Evolutionary conservation across 2,888 invertebrate species (phyloP), one percentile per base, ranked within the genome.

Genomic region (Nysson spinosus): DNA sequence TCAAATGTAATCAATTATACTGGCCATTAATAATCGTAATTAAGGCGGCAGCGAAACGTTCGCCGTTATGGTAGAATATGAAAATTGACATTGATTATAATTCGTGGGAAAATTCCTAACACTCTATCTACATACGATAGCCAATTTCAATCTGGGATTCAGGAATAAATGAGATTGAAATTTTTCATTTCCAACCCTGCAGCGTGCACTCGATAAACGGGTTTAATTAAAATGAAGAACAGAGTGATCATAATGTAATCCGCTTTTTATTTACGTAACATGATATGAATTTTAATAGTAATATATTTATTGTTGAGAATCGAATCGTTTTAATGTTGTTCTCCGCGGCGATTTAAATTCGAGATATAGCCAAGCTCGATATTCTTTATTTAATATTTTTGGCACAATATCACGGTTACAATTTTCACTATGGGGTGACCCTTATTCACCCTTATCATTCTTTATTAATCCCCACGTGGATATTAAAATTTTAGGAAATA

Each of bases 11-110:
- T 26, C 20, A 39, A 51, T 50, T 32, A 26, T 50, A 14, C 34
- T 26, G 32, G 20, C 51, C 32, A 14, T 63, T 63, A 58, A 34
- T 28, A 14, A 11, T 14, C 32, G 22, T 22, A 28, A 54, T 32
- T 32, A 12, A 17, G 7, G 2, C 6, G 7, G 6, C 17, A 47
- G 12, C 4, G 14, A 19, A 17, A 35, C 20, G 24, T 20, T 22
- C 17, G 12, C 30, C n/a, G 11, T 11, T 4, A 9, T 6, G 3
- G 17, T 26, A 40, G 16, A n/a, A 28, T 9, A 26, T 12, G 6
- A 2, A 20, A 26, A 30, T 42, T 22, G 16, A 5, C 9, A 20
- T 22, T 32, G 3, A 51, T 24, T 24, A 7, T 17, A 32, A 49
- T 49, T 47, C 17, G 1, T 3, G 24, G 4, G 7, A 28, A 26